Evolutionary conservation across 2,797 vertebrate genomes (phyloP).

Genomic region (Phaenicophaeus curvirostris): DNA sequence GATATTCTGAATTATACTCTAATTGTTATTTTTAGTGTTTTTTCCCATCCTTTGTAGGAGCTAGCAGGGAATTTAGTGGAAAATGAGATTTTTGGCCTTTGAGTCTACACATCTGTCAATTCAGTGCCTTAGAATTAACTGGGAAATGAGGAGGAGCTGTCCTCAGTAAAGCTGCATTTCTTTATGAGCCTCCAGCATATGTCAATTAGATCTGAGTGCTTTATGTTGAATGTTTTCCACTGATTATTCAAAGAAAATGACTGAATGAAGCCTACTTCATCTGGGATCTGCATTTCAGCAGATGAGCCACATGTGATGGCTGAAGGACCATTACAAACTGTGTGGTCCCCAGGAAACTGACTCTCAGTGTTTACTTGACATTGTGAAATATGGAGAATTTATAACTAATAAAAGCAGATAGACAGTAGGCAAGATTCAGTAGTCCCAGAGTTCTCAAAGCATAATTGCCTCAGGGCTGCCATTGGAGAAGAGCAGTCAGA

Average conservation of each 20-base stretch:
- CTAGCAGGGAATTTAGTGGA: background rate
- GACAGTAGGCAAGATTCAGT: background rate
- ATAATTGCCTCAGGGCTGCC: background rate
- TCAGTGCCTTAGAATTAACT: background rate
- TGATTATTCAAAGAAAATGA: background rate
- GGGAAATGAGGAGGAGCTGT: background rate
- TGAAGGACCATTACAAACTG: background rate
- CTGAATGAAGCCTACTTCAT: background rate
- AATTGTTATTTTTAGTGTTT: background rate
- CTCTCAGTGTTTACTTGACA: background rate
- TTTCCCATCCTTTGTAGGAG: background rate
- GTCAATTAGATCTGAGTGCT: background rate
- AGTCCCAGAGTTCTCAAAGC: background rate
- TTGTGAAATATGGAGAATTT: background rate
- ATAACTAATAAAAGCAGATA: background rate
- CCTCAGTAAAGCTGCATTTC: background rate
- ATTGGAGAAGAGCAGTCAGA: background rate
- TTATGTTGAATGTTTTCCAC: background rate
- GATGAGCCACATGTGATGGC: accelerated
- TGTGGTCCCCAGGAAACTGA: background rate
- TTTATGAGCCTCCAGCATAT: background rate
- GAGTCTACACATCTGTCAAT: background rate
- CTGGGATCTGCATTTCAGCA: background rate
- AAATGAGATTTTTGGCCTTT: background rate
- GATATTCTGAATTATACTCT: background rate